These are phyloP conservation scores for Sinelater perroti DNA, from an alignment of 2,888 invertebrate species.

Conservation along the genomic window DNA sequence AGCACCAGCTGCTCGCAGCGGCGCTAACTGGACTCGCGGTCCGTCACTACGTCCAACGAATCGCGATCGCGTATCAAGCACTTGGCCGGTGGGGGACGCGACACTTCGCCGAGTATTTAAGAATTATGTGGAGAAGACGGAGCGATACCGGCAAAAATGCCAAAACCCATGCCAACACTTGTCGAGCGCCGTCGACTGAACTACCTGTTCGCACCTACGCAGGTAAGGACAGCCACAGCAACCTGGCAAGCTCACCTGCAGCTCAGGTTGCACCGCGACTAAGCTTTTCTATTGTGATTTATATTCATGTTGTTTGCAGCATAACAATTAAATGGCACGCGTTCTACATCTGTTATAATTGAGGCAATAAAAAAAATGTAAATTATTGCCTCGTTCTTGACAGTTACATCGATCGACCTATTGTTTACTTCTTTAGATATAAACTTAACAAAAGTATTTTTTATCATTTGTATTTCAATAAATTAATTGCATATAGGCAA, in stretches of 20 bases:
- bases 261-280: conserved; percentile 25
- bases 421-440: no score
- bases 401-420: no score
- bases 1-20: conserved; percentile 20
- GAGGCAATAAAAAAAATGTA: no score
- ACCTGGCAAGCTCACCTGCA: conserved; percentile 21
- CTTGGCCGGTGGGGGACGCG: conserved; percentile 34
- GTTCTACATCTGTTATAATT: no score
- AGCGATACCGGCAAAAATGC: conserved; percentile 13
- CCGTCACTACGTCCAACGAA: conserved; percentile 27
- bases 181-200: conserved; percentile 7
- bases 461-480: no score
- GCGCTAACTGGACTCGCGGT: conserved; percentile 31
- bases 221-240: conserved; percentile 26
- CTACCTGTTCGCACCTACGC: conserved; percentile 27
- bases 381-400: no score
- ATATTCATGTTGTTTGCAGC: no score
- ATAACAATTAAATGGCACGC: no score
- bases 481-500: no score
- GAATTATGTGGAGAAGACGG: conserved; percentile 18
- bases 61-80: conserved; percentile 27
- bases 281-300: no score
- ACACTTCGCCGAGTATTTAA: conserved; percentile 28
- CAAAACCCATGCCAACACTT: conserved; percentile 14
- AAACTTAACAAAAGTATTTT: no score